These are phyloP conservation scores for Drosophila seguyi DNA, from an alignment of 1,140 invertebrate genomes.

Conservation along the genomic window DNA sequence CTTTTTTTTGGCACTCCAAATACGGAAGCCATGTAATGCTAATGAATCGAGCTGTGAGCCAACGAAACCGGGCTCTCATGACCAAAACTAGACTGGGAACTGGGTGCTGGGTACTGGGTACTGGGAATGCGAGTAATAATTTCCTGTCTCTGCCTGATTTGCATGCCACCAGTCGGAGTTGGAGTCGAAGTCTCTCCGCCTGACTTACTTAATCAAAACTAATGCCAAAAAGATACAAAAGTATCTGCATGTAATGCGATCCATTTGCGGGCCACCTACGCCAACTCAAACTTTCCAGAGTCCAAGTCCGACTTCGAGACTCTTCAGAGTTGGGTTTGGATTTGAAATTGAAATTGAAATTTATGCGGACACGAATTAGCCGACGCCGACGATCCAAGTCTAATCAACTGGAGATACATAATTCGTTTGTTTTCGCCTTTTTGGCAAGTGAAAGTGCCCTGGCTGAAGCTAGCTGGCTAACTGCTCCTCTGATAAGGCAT, in stretches of 20 bases:
- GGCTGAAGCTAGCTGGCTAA: neutral
- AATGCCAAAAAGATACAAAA: constrained; percentile 39
- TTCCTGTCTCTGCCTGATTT: constrained; percentile 75
- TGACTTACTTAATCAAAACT: constrained; percentile 52
- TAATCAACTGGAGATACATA: constrained; percentile 34
- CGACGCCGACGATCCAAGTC: constrained; percentile 5
- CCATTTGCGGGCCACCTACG: constrained; percentile 49
- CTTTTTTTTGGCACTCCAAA: constrained; percentile 53
- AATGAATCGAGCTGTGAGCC: constrained; percentile 62
- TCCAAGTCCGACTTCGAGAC: neutral
- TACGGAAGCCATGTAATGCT: constrained; percentile 81
- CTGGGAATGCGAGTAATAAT: constrained; percentile 58
- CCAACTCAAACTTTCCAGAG: constrained; percentile 22
- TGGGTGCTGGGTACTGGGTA: neutral
- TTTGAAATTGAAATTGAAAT: constrained; percentile 30
- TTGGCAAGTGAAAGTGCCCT: constrained; percentile 37
- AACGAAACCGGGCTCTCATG: constrained; percentile 52
- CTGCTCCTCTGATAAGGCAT: constrained; percentile 18
- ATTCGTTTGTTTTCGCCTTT: constrained; percentile 39
- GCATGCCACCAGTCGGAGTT: constrained; percentile 46
- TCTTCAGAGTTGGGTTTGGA: neutral
- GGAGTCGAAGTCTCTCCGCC: constrained; percentile 7
- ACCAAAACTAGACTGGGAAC: constrained; percentile 44
- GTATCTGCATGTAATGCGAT: constrained; percentile 45
- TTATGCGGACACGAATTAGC: constrained; percentile 40